Evolutionary conservation across 2,888 invertebrate species (phyloP).

Genomic region (Sphaerophoria taeniata): DNA sequence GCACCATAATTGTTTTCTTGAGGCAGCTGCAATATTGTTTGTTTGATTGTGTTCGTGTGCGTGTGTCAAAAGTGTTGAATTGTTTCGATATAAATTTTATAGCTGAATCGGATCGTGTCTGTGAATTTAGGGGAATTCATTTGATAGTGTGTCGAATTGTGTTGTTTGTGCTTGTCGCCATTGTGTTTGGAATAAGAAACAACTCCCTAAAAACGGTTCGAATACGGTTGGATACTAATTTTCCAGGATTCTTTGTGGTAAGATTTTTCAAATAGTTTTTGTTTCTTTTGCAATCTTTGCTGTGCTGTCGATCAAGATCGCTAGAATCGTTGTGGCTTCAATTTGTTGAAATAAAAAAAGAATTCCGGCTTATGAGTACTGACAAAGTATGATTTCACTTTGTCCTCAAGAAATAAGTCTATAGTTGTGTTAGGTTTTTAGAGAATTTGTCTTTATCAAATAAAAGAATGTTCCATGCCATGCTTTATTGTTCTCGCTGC

Average conservation of each 20-base stretch:
- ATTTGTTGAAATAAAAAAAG: too few relatives aligned
- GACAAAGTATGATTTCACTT: too few relatives aligned
- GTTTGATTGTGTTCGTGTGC: constrained; percentile 48
- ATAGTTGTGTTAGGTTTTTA: too few relatives aligned
- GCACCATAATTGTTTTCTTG: constrained; percentile 29
- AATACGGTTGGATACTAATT: constrained; percentile 38
- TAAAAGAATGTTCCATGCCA: too few relatives aligned
- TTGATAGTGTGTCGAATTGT: constrained; percentile 26
- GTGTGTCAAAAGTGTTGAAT: constrained; percentile 38
- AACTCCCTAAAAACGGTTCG: not conserved
- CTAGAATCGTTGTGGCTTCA: too few relatives aligned
- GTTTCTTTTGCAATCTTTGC: too few relatives aligned
- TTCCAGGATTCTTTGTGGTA: constrained; percentile 43
- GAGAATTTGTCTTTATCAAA: too few relatives aligned
- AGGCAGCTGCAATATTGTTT: constrained; percentile 63
- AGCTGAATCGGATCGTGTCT: constrained; percentile 18
- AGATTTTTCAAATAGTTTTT: not conserved
- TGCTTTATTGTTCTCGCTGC: too few relatives aligned
- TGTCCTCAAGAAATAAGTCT: too few relatives aligned
- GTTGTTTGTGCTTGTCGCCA: constrained; percentile 16
- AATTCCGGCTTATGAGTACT: too few relatives aligned
- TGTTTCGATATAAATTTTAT: constrained; percentile 67
- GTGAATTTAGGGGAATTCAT: constrained; percentile 31
- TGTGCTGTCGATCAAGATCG: too few relatives aligned
- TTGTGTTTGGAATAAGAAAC: constrained; percentile 14